These are phyloP conservation scores for Sciaenops ocellatus DNA, from an alignment of 2,797 vertebrate genomes.

Conservation along the genomic window DNA sequence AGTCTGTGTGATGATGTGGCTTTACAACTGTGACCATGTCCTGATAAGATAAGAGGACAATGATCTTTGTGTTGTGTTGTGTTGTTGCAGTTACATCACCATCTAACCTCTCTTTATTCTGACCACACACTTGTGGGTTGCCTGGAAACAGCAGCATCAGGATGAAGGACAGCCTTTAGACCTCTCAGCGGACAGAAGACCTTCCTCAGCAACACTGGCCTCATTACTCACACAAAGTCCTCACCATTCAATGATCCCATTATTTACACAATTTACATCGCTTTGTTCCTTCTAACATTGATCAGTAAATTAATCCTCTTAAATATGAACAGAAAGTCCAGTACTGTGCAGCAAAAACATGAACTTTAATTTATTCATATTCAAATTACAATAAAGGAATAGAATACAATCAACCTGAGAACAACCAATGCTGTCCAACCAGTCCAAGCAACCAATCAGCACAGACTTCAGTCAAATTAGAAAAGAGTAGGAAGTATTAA, in stretches of 20 bases:
- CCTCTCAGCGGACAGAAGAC: not conserved
- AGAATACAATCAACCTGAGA: not conserved
- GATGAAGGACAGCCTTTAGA: conserved; percentile 35
- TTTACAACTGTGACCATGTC: not conserved
- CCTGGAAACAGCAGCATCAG: conserved; percentile 71
- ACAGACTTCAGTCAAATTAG: not conserved
- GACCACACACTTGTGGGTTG: conserved; percentile 58
- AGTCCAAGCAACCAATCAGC: not conserved
- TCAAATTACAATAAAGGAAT: not conserved
- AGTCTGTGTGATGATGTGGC: not conserved
- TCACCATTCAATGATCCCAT: not conserved
- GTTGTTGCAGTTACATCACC: conserved; percentile 20
- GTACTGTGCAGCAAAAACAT: not conserved
- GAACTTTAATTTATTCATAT: not conserved
- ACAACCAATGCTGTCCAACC: not conserved
- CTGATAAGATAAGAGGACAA: conserved; percentile 14
- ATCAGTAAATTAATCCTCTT: no score
- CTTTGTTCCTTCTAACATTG: not conserved
- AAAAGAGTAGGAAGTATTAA: not conserved
- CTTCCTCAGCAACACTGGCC: not conserved
- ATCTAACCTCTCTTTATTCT: conserved; percentile 33
- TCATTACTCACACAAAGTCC: not conserved
- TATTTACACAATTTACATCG: not conserved
- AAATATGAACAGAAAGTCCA: not conserved
- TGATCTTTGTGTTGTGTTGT: not conserved